A percentile compares a stretch with the other conserved stretches of the same genome.
Evolutionary conservation across 1,140 invertebrate genomes (phyloP).

Genomic region (Cephus cinctus): DNA sequence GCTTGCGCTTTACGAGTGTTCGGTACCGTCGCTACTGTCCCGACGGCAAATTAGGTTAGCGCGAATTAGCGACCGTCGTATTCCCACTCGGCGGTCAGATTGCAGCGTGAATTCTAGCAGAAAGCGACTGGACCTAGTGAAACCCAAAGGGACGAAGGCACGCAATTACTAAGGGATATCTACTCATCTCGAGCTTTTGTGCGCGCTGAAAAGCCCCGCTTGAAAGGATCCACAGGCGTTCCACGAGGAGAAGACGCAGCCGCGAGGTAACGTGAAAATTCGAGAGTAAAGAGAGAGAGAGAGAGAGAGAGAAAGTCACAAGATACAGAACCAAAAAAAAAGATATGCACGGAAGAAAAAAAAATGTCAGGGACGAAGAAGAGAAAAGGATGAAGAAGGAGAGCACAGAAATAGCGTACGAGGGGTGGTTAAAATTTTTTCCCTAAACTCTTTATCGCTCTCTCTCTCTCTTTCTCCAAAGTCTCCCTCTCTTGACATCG

Average conservation of each 20-base stretch:
- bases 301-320: not conserved
- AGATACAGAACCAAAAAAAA: no score
- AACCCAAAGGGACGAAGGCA: conserved; percentile 3
- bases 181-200: conserved; percentile 23
- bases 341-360: no score
- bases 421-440: no score
- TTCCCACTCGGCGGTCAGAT: conserved; percentile 41
- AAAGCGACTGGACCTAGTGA: conserved; percentile 10
- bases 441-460: not conserved
- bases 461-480: not conserved
- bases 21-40: no score
- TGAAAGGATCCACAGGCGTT: conserved; percentile 11
- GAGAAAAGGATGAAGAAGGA: not conserved
- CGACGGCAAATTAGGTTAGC: conserved; percentile 54
- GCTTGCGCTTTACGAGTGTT: no score
- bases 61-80: conserved; percentile 46
- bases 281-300: not conserved
- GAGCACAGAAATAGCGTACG: conserved; percentile 8
- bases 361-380: no score
- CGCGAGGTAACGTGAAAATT: not conserved
- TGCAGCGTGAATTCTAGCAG: conserved; percentile 28
- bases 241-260: no score
- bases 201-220: conserved; percentile 15
- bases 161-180: conserved; percentile 26
- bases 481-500: not conserved